Conservation (phyloP, 2,113 vertebrate species). For the Melanostigma gelatinosum region DNA sequence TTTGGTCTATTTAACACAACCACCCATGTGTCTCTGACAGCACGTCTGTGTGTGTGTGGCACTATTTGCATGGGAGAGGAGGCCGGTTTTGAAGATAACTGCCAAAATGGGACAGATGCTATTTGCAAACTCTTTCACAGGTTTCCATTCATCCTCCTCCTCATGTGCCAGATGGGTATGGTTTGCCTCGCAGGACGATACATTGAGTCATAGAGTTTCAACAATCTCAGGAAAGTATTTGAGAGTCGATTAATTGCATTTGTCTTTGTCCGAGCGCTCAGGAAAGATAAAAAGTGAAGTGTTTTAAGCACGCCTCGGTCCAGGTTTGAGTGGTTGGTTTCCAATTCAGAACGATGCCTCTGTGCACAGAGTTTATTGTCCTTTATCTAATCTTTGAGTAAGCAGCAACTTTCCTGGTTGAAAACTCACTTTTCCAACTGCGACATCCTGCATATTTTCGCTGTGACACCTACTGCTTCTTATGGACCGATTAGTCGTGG, state of each 20-base stretch:
- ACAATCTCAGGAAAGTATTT: slow-evolving; percentile 46
- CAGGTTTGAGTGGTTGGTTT: slow-evolving; percentile 39
- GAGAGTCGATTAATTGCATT: slow-evolving; percentile 11
- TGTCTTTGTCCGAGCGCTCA: slow-evolving; percentile 6
- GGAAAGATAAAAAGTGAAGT: background rate
- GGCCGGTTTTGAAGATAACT: slow-evolving; percentile 15
- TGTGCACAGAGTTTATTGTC: slow-evolving; percentile 22
- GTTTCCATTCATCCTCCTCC: slow-evolving; percentile 28
- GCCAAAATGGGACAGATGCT: slow-evolving; percentile 30
- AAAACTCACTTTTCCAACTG: slow-evolving; percentile 44
- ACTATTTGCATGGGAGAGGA: slow-evolving; percentile 2
- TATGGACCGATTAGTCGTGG: slow-evolving; percentile 25
- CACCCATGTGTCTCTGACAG: background rate
- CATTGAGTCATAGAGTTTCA: slow-evolving; percentile 37
- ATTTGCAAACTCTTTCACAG: slow-evolving; percentile 16
- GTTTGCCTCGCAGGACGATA: slow-evolving; percentile 19
- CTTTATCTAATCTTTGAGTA: slow-evolving; percentile 61
- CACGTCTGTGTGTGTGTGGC: background rate
- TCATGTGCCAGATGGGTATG: slow-evolving; percentile 26
- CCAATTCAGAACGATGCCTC: slow-evolving; percentile 32
- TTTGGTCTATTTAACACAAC: background rate
- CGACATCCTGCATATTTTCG: background rate
- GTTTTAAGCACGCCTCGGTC: slow-evolving; percentile 24
- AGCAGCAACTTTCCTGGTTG: slow-evolving; percentile 43
- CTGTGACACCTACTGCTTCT: slow-evolving; percentile 25